Conservation (phyloP, 1,140 invertebrate species). For the Antheraea mylitta region DNA sequence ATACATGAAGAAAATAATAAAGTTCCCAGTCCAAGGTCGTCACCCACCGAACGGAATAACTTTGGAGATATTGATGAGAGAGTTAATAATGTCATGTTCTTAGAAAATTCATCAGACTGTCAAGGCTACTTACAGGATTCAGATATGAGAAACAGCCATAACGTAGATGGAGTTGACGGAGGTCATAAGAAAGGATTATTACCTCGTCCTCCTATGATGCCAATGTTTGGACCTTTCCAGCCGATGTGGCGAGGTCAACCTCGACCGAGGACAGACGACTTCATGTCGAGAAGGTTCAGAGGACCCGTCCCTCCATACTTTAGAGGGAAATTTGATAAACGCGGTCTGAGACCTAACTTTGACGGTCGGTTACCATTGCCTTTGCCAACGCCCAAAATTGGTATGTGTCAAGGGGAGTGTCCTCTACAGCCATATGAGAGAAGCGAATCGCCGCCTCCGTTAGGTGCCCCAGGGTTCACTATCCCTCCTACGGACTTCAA, state of each 20-base stretch:
- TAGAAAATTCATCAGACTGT: constrained; percentile 41
- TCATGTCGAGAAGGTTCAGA: constrained; percentile 52
- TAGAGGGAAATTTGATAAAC: constrained; percentile 61
- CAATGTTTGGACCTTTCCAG: constrained; percentile 44
- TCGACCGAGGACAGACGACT: constrained; percentile 50
- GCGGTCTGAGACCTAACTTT: constrained; percentile 41
- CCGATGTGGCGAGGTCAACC: constrained; percentile 51
- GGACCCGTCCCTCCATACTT: constrained; percentile 52
- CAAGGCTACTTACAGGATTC: constrained; percentile 50
- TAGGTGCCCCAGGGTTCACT: constrained; percentile 53
- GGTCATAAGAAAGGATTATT: constrained; percentile 33
- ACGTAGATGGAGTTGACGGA: constrained; percentile 31
- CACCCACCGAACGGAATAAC: constrained; percentile 49
- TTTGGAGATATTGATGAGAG: constrained; percentile 79
- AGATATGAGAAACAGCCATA: constrained; percentile 52
- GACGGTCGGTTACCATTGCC: constrained; percentile 46
- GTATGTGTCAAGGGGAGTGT: constrained; percentile 58
- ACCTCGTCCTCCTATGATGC: constrained; percentile 56
- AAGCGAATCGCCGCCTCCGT: constrained; percentile 51
- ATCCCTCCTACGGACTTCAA: constrained; percentile 80
- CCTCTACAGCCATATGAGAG: constrained; percentile 61
- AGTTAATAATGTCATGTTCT: constrained; percentile 41
- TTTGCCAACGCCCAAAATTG: constrained; percentile 52
- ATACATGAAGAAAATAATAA: constrained; percentile 71
- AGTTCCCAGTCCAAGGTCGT: constrained; percentile 57